Base-by-base conservation (phyloP, 2,888 invertebrate species). In the Apoda limacodes region DNA sequence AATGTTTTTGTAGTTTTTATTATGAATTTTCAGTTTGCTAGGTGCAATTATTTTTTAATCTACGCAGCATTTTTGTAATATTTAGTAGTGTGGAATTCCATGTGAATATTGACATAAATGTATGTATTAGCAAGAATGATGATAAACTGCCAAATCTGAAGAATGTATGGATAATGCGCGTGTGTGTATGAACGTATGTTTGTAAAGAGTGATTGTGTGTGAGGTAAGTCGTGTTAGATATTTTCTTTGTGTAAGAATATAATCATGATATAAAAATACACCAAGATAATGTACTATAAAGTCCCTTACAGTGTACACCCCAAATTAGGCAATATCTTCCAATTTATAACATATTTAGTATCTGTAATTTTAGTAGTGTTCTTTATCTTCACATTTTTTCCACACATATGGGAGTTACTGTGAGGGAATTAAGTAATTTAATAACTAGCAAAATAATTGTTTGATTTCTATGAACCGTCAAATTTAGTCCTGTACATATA, bases 401-500 rank as follows among this genome's bases (percentile, higher is more conserved):
- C 6, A 13, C 30, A 24, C 37, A 30, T 32, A 13, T 5, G 22
- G 63, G 61, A 64, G 65, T 67, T 65, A 61, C 53, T 58, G 64
- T 56, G 58, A 67, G 58, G 55, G 64, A 60, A 56, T 51, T 47
- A 40, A 51, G 52, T 57, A 50, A 59, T n/a, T n/a, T 55, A 52
- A 60, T 63, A 70, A 59, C 47, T 50, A 60, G n/a, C n/a, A n/a
- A 62, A 68, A 55, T 67, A 70, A 66, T 60, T 58, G 59, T 63
- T 65, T 65, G 57, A 65, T 66, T 62, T 71, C 52, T 67, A 66
- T 62, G 60, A 69, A 66, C 64, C 60, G 61, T 65, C 66, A 64
- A 58, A 63, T 63, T 72, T 72, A 75, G 74, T 69, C 65, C 55
- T 78, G 76, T 80, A 72, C 68, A 78, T 80, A 76, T 66, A 66